These are phyloP conservation scores for Pterocles burchelli DNA, from an alignment of 2,113 vertebrate species.

Conservation along the genomic window DNA sequence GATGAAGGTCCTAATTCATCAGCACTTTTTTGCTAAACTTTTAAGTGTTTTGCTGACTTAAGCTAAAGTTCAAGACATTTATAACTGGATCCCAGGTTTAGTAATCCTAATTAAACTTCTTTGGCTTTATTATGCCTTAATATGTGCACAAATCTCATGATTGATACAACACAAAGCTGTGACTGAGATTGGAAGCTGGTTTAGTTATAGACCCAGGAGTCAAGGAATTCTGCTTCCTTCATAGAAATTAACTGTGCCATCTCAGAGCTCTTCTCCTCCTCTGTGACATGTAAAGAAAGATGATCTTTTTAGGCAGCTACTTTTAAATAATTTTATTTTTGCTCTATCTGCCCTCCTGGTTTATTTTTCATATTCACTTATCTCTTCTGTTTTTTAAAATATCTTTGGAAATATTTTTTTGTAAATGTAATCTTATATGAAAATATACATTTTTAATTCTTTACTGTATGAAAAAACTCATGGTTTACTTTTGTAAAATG, in stretches of 20 bases:
- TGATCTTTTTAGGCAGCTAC: background rate
- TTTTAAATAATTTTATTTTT: background rate
- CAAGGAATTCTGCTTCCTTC: background rate
- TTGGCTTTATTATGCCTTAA: background rate
- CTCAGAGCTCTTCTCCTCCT: background rate
- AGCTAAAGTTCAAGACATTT: background rate
- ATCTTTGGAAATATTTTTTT: background rate
- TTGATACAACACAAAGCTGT: background rate
- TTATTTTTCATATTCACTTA: background rate
- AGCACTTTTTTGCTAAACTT: background rate
- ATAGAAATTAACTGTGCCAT: background rate
- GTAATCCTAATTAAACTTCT: constrained; percentile 30
- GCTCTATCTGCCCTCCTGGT: accelerated
- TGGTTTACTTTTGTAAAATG: background rate
- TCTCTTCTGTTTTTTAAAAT: background rate
- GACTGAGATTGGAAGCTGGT: background rate
- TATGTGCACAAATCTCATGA: background rate
- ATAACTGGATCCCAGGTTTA: constrained; percentile 4
- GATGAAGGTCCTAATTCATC: background rate
- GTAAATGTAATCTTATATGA: background rate
- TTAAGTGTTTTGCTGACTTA: background rate
- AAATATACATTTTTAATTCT: background rate
- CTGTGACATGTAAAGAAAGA: background rate
- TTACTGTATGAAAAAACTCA: background rate
- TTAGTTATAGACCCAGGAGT: background rate